phyloP scores from a whole-genome alignment of 1,140 invertebrate genomes.

The Bombyx mandarina region DNA sequence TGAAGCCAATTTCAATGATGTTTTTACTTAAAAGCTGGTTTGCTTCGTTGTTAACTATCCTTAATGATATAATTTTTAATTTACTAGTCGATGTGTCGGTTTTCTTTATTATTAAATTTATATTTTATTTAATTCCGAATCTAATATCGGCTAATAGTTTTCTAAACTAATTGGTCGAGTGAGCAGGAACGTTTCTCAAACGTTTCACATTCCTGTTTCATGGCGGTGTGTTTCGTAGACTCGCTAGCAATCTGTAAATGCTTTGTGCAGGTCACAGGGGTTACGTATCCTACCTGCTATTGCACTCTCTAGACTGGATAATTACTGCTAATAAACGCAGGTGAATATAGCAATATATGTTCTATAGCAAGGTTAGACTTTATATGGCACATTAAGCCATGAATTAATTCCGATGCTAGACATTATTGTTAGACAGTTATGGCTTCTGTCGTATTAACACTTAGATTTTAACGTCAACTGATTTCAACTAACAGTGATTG shows the following conservation, averaged over 20 bases:
- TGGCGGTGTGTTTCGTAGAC: slow-evolving; percentile 11
- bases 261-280: slow-evolving; percentile 24
- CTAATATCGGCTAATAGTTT: slow-evolving; percentile 17
- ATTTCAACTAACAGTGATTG: no score
- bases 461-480: slow-evolving; percentile 6
- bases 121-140: no score
- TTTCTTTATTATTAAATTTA: no score
- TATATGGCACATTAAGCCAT: not conserved
- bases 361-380: no score
- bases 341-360: no score
- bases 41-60: no score
- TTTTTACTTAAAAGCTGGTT: no score
- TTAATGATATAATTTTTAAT: no score
- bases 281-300: slow-evolving; percentile 9
- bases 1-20: no score
- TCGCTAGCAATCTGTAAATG: slow-evolving; percentile 30
- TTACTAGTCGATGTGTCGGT: no score
- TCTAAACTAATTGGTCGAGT: slow-evolving; percentile 25
- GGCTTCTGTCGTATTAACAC: slow-evolving; percentile 8
- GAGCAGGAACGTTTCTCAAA: slow-evolving; percentile 3
- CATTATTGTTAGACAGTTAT: not conserved
- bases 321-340: no score
- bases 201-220: slow-evolving; percentile 21
- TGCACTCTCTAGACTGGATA: no score
- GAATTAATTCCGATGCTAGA: not conserved